phyloP scores from a whole-genome alignment of 1,140 invertebrate species.

The Acromyrmex charruanus region DNA sequence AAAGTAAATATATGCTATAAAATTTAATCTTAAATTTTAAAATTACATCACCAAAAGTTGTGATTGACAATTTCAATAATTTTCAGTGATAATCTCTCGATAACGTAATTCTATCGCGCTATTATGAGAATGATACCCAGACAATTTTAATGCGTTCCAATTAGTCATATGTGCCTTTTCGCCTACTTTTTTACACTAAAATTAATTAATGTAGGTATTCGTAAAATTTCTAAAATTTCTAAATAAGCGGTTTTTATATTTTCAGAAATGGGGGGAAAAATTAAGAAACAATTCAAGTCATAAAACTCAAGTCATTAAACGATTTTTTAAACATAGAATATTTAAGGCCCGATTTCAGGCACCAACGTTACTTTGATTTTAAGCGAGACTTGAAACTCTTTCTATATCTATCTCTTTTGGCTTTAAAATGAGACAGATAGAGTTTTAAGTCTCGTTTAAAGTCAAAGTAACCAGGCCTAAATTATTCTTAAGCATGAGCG shows the following conservation, averaged over 20 bases:
- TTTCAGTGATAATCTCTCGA: conserved; percentile 74
- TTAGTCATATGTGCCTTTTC: conserved; percentile 68
- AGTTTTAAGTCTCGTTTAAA: no score
- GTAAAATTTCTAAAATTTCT: neutral
- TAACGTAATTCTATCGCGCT: conserved; percentile 51
- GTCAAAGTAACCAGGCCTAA: no score
- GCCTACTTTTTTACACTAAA: conserved; percentile 70
- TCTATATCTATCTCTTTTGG: no score
- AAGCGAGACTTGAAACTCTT: no score
- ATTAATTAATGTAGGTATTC: neutral
- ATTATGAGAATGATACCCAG: conserved; percentile 71
- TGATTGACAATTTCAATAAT: conserved; percentile 68
- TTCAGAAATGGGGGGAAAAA: neutral
- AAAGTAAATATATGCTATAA: neutral
- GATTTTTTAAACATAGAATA: neutral
- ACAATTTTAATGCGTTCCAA: conserved; percentile 70
- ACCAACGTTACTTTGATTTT: no score
- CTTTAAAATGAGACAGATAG: no score
- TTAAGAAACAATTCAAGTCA: neutral
- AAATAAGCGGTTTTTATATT: neutral
- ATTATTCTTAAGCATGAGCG: neutral
- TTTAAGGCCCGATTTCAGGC: neutral
- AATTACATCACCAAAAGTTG: conserved; percentile 66
- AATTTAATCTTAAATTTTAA: neutral
- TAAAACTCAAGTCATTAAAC: neutral